Evolutionary conservation across 2,113 vertebrate genomes (phyloP), one percentile per base, ranked within the genome.

Genomic region (Caranx ignobilis): DNA sequence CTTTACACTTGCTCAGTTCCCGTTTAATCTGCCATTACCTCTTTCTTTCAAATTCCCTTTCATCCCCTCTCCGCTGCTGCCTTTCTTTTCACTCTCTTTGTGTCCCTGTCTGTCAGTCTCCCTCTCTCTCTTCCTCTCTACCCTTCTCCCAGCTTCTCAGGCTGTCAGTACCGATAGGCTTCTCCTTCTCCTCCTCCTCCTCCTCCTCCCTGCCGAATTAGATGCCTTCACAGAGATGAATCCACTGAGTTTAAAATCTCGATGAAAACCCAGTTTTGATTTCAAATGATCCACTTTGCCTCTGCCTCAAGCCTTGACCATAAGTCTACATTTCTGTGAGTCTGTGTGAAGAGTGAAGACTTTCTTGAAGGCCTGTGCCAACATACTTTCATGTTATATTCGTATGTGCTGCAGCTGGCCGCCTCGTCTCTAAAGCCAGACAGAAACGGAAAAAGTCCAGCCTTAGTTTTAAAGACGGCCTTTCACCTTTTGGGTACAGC

Each of bases 21-120:
- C 68, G 32, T 81, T 79, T 89, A 79, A 88, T 87, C 90, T 81
- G 78, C 91, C 90, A 73, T 87, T 86, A 86, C 71, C 81, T 87
- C 84, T 87, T 93, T 89, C 79, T 91, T 77, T 73, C 71, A 65
- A 71, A 85, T 81, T 84, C 83, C 76, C 90, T 88, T 94, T 93
- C 75, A 91, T 89, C 83, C 82, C 54, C 72, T 81, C 89, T 89
- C 79, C 76, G 83, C 71, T 54, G 45, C 69, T 61, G 81, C 88
- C 79, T 91, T 81, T 92, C 83, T 88, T 89, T 74, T 77, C 75
- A 18, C 67, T 55, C 43, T 74, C 77, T 88, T 92, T 92, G 87
- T 91, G 83, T 82, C 68, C 68, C 63, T 7, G 82, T 89, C 82
- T 72, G 75, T 89, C 89, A 75, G 31, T 69, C 69, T 74, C 79